Percentiles rank a stretch among this genome's conserved stretches.
Evolutionary conservation across 2,113 vertebrate genomes (phyloP).

Genomic region (Plecotus auritus): DNA sequence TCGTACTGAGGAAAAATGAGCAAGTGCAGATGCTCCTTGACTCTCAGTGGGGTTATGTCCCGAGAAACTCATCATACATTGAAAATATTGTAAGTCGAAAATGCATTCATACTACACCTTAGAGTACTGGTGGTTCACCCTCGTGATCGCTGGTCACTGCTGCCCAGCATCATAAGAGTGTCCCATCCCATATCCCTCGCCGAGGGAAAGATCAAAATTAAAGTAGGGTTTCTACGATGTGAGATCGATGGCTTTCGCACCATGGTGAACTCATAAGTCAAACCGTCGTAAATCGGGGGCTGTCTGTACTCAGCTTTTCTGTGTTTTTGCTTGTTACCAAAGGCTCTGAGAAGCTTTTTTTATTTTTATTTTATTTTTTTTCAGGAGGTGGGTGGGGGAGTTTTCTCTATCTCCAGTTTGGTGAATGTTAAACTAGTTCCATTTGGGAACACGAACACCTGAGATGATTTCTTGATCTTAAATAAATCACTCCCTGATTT

Average conservation of each 20-base stretch:
- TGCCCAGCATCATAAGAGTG: neutral
- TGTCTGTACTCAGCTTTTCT: neutral
- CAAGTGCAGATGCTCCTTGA: neutral
- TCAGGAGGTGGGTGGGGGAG: neutral
- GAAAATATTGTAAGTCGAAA: neutral
- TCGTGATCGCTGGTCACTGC: neutral
- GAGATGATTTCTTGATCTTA: neutral
- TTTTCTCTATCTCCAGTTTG: neutral
- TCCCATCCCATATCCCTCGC: neutral
- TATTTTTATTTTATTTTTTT: too few relatives aligned
- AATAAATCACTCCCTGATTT: neutral
- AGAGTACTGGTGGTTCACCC: neutral
- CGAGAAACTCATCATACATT: neutral
- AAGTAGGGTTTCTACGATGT: neutral
- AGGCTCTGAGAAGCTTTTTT: neutral
- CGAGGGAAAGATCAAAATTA: neutral
- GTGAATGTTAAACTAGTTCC: neutral
- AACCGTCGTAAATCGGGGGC: neutral
- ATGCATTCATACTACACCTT: neutral
- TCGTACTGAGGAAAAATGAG: neutral
- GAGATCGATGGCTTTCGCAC: neutral
- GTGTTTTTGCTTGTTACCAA: neutral
- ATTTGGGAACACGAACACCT: neutral
- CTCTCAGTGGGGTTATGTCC: neutral
- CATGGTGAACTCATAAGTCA: neutral